Percentiles rank a stretch among this genome's conserved stretches.
Evolutionary conservation across 2,113 vertebrate species (phyloP).

Genomic region (Cacatua alba): DNA sequence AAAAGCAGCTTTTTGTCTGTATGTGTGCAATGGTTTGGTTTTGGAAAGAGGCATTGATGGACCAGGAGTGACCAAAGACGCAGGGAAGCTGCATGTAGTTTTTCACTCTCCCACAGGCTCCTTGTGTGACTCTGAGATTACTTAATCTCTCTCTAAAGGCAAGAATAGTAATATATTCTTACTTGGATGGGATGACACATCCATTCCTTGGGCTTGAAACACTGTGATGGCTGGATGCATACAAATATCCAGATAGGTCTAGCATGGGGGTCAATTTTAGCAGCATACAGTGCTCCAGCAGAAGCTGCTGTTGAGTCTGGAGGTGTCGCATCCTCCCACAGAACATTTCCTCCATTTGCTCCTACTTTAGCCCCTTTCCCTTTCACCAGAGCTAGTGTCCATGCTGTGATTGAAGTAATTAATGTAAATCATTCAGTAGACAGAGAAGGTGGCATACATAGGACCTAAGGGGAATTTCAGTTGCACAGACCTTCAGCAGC

Average conservation of each 20-base stretch:
- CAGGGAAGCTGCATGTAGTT: neutral
- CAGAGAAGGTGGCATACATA: neutral
- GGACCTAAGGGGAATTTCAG: slow-evolving; percentile 12
- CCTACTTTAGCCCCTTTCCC: neutral
- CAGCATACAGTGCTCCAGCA: neutral
- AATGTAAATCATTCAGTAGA: slow-evolving; percentile 48
- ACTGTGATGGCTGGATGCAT: neutral
- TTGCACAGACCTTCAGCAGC: neutral
- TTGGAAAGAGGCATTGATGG: neutral
- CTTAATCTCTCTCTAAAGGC: neutral
- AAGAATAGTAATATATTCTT: neutral
- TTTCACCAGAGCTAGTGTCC: neutral
- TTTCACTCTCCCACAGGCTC: neutral
- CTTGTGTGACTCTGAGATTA: neutral
- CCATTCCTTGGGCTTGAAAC: neutral
- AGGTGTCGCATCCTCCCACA: neutral
- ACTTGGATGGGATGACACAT: neutral
- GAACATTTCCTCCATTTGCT: neutral
- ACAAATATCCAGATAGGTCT: neutral
- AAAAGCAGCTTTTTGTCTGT: neutral
- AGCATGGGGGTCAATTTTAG: neutral
- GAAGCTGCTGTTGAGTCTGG: neutral
- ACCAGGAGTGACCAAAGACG: neutral
- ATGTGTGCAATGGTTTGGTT: neutral
- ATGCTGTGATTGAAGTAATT: slow-evolving; percentile 59